Evolutionary conservation across 2,797 vertebrate genomes (phyloP).

Genomic region (Platalea minor): DNA sequence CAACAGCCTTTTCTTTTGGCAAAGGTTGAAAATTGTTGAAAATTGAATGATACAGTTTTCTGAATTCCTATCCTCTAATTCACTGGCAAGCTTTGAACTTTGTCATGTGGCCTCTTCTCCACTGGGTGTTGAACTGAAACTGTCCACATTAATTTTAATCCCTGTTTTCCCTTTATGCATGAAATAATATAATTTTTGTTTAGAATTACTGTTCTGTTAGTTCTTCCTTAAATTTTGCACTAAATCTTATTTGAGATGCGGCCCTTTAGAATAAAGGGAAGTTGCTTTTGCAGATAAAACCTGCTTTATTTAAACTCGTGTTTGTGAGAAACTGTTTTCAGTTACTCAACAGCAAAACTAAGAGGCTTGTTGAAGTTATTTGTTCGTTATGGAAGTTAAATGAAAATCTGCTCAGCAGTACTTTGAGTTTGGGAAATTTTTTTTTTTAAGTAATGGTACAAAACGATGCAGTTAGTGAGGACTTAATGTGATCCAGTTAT

Average conservation of each 20-base stretch:
- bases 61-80: background rate
- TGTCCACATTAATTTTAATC: background rate
- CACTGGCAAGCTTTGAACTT: background rate
- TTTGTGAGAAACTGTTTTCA: background rate
- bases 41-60: background rate
- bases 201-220: background rate
- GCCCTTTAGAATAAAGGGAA: background rate
- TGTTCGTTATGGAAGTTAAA: background rate
- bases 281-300: background rate
- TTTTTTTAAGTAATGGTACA: background rate
- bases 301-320: background rate
- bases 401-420: background rate
- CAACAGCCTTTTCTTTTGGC: background rate
- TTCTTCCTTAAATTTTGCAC: background rate
- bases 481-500: background rate
- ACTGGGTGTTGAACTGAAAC: slow-evolving; percentile 37
- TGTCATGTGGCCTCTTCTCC: background rate
- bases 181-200: background rate
- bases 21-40: background rate
- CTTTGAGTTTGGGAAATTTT: background rate
- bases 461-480: background rate
- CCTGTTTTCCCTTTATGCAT: background rate
- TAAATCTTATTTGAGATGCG: background rate
- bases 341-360: background rate
- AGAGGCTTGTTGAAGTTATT: background rate